Evolutionary conservation across 2,113 vertebrate genomes (phyloP).

Genomic region (Mormoops blainvillei): DNA sequence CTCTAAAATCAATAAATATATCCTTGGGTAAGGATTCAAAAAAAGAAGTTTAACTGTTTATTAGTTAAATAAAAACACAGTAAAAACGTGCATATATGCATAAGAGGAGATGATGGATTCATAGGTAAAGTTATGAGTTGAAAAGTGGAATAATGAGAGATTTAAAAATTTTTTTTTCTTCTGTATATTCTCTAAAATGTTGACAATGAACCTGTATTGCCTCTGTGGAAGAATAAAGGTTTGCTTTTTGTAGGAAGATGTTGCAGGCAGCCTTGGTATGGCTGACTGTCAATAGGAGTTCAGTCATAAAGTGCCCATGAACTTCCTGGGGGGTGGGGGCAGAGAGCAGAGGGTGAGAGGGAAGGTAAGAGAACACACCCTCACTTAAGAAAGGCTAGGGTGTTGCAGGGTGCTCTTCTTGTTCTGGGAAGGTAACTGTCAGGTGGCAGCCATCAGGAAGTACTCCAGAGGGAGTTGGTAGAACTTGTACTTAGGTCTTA

Average conservation of each 20-base stretch:
- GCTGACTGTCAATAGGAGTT: neutral
- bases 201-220: neutral
- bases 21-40: too few relatives aligned
- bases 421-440: neutral
- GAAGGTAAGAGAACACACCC: neutral
- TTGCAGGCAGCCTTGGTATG: neutral
- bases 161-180: neutral
- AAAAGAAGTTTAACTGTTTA: neutral
- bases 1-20: too few relatives aligned
- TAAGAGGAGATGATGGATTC: neutral
- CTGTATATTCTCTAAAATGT: neutral
- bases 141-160: neutral
- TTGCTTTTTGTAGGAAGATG: neutral
- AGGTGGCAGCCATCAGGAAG: conserved; percentile 13
- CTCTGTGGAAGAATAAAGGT: neutral
- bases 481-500: conserved; percentile 24
- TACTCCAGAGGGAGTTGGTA: neutral
- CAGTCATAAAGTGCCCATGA: neutral
- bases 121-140: neutral
- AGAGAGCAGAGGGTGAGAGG: neutral
- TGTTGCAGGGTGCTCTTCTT: neutral
- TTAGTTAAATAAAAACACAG: neutral
- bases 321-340: neutral
- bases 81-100: neutral
- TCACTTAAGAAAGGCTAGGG: neutral